Evolutionary conservation across 2,113 vertebrate species (phyloP).

Genomic region (Pogona vitticeps): DNA sequence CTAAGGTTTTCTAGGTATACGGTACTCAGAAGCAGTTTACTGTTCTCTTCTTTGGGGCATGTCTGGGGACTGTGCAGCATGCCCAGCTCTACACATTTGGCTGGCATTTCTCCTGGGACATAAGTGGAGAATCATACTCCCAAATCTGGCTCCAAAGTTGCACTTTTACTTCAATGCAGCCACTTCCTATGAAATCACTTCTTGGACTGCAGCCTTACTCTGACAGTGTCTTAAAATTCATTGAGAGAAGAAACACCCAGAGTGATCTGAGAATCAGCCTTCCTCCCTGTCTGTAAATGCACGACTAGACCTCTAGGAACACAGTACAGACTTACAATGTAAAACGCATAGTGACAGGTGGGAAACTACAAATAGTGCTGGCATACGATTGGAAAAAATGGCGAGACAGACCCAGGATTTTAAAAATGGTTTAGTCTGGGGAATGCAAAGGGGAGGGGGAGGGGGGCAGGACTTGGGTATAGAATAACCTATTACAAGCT

Average conservation of each 20-base stretch:
- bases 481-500: slow-evolving; percentile 35
- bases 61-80: too few relatives aligned
- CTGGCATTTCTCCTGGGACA: too few relatives aligned
- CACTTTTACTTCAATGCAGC: not conserved
- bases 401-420: slow-evolving; percentile 67
- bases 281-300: slow-evolving; percentile 7
- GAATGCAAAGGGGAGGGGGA: slow-evolving; percentile 53
- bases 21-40: too few relatives aligned
- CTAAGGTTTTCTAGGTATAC: too few relatives aligned
- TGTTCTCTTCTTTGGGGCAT: too few relatives aligned
- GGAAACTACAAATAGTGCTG: slow-evolving; percentile 79
- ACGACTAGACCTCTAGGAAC: slow-evolving; percentile 38
- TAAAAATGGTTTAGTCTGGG: slow-evolving; percentile 72
- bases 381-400: slow-evolving; percentile 79
- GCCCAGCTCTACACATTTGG: too few relatives aligned
- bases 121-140: too few relatives aligned
- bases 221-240: not conserved
- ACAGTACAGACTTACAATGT: slow-evolving; percentile 43
- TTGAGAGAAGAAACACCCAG: too few relatives aligned
- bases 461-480: slow-evolving; percentile 38
- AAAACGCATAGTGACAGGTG: slow-evolving; percentile 76
- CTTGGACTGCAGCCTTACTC: not conserved
- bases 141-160: too few relatives aligned
- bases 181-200: not conserved
- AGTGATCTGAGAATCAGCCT: not conserved